Base-by-base conservation (phyloP, 2,113 vertebrate genomes). In the Menidia beryllina region DNA sequence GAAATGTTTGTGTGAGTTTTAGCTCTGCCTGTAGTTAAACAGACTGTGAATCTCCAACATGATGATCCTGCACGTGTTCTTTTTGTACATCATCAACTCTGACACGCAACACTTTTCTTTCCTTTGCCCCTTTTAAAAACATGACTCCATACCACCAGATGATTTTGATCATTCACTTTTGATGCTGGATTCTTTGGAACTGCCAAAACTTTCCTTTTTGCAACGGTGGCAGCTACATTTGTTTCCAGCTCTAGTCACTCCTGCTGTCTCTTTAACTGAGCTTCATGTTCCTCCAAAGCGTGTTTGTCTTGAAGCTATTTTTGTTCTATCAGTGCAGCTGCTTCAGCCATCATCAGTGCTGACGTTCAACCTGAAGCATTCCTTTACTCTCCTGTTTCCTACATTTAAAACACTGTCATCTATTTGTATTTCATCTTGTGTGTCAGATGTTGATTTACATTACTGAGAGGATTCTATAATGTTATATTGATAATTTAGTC, bases 121-220 rank as follows among this genome's bases (percentile, higher is more conserved):
- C 50, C 50, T 53, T 53, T 53, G 24, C 11, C 24, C 24, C 25
- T 53, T 53, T 53, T 53, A 23, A 53, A 53, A 53, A 53, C 27
- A 53, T 26, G 50, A 53, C 25, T 17, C 24, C 50, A 53, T 53
- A 53, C 50, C 50, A 53, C 27, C 24, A 27, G 50, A 54, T 14
- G 27, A 5, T 20, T 54, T 54, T n/a, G n/a, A n/a, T n/a, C n/a
- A n/a, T n/a, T n/a, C n/a, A 17, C 50, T 27, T 27, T 53, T 26
- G 27, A 53, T 53, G 14, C 23, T 53, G 50, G 24, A 27, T 53
- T 25, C 50, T 27, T 53, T 26, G 4, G 50, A 53, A 15, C 50
- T 25, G 15, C 50, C 50, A 11, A 53, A 7, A 17, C 25, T 15
- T 17, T 53, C 7, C 24, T 26, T 53, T 53, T 53, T 53, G 50